Evolutionary conservation across 2,797 vertebrate species (phyloP).

Genomic region (Garrulus glandarius): DNA sequence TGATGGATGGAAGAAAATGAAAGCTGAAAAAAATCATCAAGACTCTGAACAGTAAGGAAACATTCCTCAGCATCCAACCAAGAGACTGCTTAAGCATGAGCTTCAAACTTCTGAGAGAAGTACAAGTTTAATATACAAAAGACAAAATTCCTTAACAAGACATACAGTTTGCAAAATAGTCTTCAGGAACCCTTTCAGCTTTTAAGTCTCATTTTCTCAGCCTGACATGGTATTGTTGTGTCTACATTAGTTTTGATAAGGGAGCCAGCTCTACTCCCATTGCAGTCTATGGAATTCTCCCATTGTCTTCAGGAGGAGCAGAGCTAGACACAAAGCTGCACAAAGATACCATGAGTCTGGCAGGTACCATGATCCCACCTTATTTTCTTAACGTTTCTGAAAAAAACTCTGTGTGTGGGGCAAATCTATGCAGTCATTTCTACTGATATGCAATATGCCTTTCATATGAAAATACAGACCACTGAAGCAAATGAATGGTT

Average conservation of each 20-base stretch:
- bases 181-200: neutral
- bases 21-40: constrained; percentile 29
- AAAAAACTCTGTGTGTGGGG: neutral
- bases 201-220: constrained; percentile 21
- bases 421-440: neutral
- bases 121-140: constrained; percentile 11
- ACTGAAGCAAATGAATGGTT: neutral
- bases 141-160: constrained; percentile 40
- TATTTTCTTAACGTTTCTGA: neutral
- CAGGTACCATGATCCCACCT: neutral
- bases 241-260: neutral
- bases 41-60: constrained; percentile 49
- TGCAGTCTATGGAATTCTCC: neutral
- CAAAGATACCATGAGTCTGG: neutral
- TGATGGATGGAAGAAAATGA: constrained; percentile 35
- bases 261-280: neutral
- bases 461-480: neutral
- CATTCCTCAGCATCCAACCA: constrained; percentile 16
- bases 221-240: neutral
- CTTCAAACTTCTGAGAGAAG: constrained; percentile 11
- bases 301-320: neutral
- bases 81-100: constrained; percentile 2
- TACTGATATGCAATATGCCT: neutral
- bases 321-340: neutral
- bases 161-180: constrained; percentile 14